These are phyloP conservation scores for Tricholaema leucomelas DNA, from an alignment of 2,113 vertebrate genomes.

Conservation along the genomic window DNA sequence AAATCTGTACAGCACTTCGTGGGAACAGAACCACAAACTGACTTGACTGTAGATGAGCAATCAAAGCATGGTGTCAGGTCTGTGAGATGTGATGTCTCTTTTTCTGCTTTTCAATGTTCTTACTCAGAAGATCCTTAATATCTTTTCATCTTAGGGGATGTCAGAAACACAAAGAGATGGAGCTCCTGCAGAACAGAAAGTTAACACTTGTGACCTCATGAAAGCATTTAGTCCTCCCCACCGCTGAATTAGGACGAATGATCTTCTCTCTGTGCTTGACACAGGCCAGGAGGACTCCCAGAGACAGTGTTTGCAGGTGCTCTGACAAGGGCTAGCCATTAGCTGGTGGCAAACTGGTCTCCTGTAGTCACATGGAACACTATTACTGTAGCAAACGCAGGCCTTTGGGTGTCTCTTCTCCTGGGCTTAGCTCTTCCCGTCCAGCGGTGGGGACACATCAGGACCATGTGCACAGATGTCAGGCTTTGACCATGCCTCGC, in stretches of 20 bases:
- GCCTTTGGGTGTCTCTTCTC: neutral
- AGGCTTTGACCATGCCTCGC: neutral
- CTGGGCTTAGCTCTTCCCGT: neutral
- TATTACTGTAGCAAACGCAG: accelerated
- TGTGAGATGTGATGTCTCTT: neutral
- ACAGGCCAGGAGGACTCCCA: neutral
- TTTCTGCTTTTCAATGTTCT: neutral
- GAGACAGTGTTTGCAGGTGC: neutral
- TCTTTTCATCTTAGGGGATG: neutral
- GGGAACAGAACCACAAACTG: neutral
- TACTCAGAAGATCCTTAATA: neutral
- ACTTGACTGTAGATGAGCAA: neutral
- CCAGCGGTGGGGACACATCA: too few species aligned
- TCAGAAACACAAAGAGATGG: neutral
- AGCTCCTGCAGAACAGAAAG: neutral
- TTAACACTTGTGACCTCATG: neutral
- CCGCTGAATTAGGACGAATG: neutral
- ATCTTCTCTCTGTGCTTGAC: neutral
- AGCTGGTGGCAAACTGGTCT: neutral
- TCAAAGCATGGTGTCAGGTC: neutral
- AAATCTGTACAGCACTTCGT: neutral
- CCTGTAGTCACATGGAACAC: neutral
- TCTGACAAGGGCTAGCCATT: neutral
- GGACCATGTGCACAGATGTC: neutral
- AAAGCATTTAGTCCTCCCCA: neutral